A percentile compares a stretch with the other conserved stretches of the same genome.
Evolutionary conservation across 2,113 vertebrate genomes (phyloP).

Genomic region (Neofelis nebulosa): DNA sequence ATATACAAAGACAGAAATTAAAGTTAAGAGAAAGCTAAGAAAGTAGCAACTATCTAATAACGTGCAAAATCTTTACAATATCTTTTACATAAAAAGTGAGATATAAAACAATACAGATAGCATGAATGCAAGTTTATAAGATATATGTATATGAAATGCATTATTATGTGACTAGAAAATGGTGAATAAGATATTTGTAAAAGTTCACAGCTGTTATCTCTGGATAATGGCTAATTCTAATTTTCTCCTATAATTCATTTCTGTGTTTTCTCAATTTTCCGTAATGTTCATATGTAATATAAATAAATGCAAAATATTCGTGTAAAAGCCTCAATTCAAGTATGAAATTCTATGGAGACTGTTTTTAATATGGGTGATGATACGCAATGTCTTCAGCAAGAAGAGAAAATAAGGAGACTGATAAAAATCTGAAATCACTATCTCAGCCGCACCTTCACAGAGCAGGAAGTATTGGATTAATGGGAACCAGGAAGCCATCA

Average conservation of each 20-base stretch:
- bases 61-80: neutral
- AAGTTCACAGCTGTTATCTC: neutral
- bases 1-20: neutral
- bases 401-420: neutral
- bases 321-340: neutral
- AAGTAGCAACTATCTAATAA: neutral
- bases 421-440: slow-evolving; percentile 42
- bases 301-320: neutral
- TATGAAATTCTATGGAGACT: neutral
- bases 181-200: neutral
- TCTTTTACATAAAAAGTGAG: neutral
- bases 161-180: neutral
- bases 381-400: neutral
- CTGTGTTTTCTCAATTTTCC: neutral
- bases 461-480: slow-evolving; percentile 49
- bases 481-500: slow-evolving; percentile 40
- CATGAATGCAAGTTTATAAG: neutral
- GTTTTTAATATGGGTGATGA: neutral
- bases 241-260: neutral
- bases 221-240: neutral
- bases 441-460: slow-evolving; percentile 26
- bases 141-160: neutral
- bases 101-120: neutral
- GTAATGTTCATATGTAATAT: neutral
- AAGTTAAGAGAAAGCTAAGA: neutral